Conservation (phyloP, 1,140 invertebrate genomes). For the Drosophila santomea region DNA sequence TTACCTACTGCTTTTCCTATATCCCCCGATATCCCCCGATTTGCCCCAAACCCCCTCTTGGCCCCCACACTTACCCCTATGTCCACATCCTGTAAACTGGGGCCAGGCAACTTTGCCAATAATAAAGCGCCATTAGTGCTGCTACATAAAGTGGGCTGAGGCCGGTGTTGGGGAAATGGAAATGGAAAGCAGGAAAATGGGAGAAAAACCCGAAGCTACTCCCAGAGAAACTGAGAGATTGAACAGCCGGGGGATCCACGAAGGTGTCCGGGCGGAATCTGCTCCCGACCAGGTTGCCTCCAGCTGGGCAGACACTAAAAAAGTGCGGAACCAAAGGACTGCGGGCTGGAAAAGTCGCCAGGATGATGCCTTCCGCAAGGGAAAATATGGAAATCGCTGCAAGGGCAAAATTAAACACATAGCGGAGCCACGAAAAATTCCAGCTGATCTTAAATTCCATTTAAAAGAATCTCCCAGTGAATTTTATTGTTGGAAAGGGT, state of each 20-base stretch:
- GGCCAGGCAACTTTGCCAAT: slow-evolving; percentile 72
- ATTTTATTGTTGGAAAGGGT: not conserved
- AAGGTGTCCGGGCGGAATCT: slow-evolving; percentile 2
- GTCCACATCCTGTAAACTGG: slow-evolving; percentile 12
- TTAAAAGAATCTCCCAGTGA: not conserved
- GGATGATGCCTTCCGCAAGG: not conserved
- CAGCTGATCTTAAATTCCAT: not conserved
- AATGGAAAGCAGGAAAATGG: slow-evolving; percentile 16
- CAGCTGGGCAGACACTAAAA: slow-evolving; percentile 4
- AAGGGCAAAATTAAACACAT: not conserved
- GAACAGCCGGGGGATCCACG: not conserved
- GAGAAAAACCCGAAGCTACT: not conserved
- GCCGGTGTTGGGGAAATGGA: not conserved
- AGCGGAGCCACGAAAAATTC: not conserved
- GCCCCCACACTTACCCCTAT: not conserved
- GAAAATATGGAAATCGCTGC: not conserved
- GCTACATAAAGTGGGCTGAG: slow-evolving; percentile 68
- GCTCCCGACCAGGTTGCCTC: slow-evolving; percentile 7
- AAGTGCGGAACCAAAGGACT: not conserved
- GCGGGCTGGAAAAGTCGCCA: not conserved
- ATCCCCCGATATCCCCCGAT: not conserved
- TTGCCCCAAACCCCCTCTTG: not conserved
- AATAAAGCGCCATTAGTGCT: slow-evolving; percentile 82
- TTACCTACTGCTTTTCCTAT: not conserved
- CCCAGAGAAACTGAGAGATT: not conserved